Base-by-base conservation (phyloP, 2,888 invertebrate species). In the Urechis unicinctus region DNA sequence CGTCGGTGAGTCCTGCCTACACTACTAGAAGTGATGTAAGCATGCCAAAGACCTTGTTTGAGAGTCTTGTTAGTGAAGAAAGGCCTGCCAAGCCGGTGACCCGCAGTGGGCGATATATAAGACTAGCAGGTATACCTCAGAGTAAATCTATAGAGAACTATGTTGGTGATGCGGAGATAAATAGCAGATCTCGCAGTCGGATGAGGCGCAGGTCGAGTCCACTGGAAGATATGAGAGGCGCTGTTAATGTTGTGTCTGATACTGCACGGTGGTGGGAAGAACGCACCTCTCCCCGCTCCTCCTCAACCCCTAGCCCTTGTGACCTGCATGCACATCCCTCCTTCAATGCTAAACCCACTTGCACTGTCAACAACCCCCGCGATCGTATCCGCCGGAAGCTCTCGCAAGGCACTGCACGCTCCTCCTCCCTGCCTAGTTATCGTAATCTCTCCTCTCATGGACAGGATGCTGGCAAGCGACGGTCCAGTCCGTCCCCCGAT, bases 101-200 rank as follows among this genome's bases (percentile, higher is more conserved):
- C n/a, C 56, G 50, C 43, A 49, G 49, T 42, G 31, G 43, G 24
- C 36, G 53, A 9, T 59, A 61, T 36, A 9, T 52, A 29, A 30
- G 53, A 13, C 51, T 61, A 25, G 58, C 61, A 25, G 47, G 58
- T 24, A 51, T 61, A 5, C 61, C 61, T 28, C 43, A 53, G 28
- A 51, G 47, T 2, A 42, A 42, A 25, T 41, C 58, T 25, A 53
- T 58, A 21, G 58, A 56, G 29, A 30, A 55, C 31, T 60, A 56
- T 26, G 44, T 44, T 6, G 45, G n/a, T n/a, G n/a, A n/a, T n/a
- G n/a, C n/a, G n/a, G n/a, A n/a, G n/a, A n/a, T n/a, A n/a, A n/a
- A n/a, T n/a, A n/a, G 45, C 47, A n/a, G 22, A 43, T 25, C 51
- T 36, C 9, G 9, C 55, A 21, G 36, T 26, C 44, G 50, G 36